These are phyloP conservation scores for Galleria mellonella DNA, from an alignment of 1,140 invertebrate species.

Conservation along the genomic window DNA sequence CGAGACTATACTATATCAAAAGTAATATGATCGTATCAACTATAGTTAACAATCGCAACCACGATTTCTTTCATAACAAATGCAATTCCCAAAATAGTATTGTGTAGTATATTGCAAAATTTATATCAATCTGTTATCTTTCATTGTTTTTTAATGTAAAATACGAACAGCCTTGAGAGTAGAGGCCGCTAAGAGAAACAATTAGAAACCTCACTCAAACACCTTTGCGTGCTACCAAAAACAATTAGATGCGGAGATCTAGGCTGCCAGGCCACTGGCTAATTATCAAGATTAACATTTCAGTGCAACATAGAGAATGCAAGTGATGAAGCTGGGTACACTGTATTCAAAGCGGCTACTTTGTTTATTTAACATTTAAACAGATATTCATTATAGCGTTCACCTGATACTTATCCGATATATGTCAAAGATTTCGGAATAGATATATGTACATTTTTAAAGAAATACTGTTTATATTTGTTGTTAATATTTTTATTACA, in stretches of 20 bases:
- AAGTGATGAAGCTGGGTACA: not conserved
- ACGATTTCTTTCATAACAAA: not conserved
- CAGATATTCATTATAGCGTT: no score
- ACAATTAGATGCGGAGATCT: slow-evolving; percentile 46
- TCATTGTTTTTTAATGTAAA: slow-evolving; percentile 21
- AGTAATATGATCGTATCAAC: no score
- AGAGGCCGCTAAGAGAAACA: slow-evolving; percentile 38
- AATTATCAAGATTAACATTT: slow-evolving; percentile 41
- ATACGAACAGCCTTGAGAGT: slow-evolving; percentile 27
- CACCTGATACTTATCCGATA: no score
- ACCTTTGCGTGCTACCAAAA: slow-evolving; percentile 38
- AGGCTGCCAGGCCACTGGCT: slow-evolving; percentile 25
- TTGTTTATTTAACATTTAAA: no score
- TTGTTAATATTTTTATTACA: no score
- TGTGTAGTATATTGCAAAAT: slow-evolving; percentile 2
- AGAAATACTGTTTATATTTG: no score
- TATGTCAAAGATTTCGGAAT: not conserved
- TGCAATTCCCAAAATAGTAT: not conserved
- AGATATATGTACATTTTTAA: not conserved
- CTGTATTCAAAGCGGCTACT: no score
- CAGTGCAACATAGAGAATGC: not conserved
- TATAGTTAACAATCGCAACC: not conserved
- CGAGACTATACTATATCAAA: no score
- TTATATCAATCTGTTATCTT: slow-evolving; percentile 13
- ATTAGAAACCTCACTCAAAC: slow-evolving; percentile 53